These are phyloP conservation scores for Beris morrisii DNA, from an alignment of 2,888 invertebrate genomes.

Conservation along the genomic window DNA sequence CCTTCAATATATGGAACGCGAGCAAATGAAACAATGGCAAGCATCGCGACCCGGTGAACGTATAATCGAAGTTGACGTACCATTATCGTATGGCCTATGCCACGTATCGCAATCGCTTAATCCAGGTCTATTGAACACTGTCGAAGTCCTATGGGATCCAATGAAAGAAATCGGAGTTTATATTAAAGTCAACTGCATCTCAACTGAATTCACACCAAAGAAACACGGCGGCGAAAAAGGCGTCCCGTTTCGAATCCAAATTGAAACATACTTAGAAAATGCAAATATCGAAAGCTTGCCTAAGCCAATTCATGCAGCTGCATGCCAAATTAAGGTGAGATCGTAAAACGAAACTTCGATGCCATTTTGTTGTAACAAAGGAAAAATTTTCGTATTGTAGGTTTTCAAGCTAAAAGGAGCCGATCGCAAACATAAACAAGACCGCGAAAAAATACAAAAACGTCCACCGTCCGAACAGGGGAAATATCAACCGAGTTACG, in stretches of 20 bases:
- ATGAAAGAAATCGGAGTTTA: conserved; percentile 94
- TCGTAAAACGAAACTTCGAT: conserved; percentile 51
- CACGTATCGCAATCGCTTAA: conserved; percentile 76
- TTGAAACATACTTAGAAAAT: conserved; percentile 73
- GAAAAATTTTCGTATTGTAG: conserved; percentile 46
- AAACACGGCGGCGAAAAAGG: conserved; percentile 98
- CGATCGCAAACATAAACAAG: conserved; percentile 95
- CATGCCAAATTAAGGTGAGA: conserved; percentile 92
- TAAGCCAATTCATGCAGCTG: conserved; percentile 85
- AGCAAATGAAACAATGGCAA: conserved; percentile 92
- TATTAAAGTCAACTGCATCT: conserved; percentile 95
- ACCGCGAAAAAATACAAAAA: conserved; percentile 90
- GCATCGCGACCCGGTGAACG: conserved; percentile 86
- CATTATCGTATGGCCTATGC: conserved; percentile 88
- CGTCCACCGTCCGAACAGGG: conserved; percentile 81
- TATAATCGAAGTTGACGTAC: conserved; percentile 90
- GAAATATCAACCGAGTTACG: conserved; percentile 94
- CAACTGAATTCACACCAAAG: conserved; percentile 96
- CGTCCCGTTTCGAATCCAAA: conserved; percentile 93
- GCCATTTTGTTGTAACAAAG: neutral
- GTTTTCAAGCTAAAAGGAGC: conserved; percentile 92
- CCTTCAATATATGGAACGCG: conserved; percentile 91
- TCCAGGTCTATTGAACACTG: conserved; percentile 70
- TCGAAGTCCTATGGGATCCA: conserved; percentile 94
- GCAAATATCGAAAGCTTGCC: conserved; percentile 46